These are phyloP conservation scores for Odobenus rosmarus DNA, from an alignment of 2,113 vertebrate genomes.

Conservation along the genomic window DNA sequence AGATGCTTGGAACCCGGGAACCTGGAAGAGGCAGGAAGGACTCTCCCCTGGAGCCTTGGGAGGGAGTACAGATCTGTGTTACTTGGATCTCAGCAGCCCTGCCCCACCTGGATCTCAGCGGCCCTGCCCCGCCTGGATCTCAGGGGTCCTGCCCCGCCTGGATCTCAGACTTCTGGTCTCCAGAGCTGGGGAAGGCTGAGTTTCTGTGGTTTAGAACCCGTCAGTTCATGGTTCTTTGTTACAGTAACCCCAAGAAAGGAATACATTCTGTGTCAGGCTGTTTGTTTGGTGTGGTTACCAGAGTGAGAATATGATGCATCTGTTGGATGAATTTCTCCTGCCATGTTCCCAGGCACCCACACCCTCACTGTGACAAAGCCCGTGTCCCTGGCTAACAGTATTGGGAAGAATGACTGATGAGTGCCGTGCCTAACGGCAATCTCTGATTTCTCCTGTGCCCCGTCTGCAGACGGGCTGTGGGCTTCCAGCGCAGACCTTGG, in stretches of 20 bases:
- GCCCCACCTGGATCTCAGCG: neutral
- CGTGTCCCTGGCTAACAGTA: rapidly evolving
- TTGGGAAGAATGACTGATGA: neutral
- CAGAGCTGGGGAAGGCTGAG: too few species aligned
- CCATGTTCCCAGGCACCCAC: neutral
- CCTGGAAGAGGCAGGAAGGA: neutral
- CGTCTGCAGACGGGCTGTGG: neutral
- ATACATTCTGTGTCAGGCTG: neutral
- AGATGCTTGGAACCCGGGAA: rapidly evolving
- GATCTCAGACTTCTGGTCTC: neutral
- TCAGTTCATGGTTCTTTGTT: neutral
- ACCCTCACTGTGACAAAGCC: neutral
- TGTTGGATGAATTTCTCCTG: neutral
- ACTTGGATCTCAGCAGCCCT: neutral
- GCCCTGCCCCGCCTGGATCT: neutral
- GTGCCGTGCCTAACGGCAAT: neutral
- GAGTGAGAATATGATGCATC: neutral
- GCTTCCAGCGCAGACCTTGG: neutral
- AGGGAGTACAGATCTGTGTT: neutral
- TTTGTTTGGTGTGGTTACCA: too few species aligned
- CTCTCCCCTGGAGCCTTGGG: neutral
- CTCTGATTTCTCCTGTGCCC: neutral
- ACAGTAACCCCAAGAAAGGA: rapidly evolving
- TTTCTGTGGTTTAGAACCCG: neutral
- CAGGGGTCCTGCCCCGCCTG: rapidly evolving